phyloP scores from a whole-genome alignment of 2,113 vertebrate species.

The Lasiurus borealis region DNA sequence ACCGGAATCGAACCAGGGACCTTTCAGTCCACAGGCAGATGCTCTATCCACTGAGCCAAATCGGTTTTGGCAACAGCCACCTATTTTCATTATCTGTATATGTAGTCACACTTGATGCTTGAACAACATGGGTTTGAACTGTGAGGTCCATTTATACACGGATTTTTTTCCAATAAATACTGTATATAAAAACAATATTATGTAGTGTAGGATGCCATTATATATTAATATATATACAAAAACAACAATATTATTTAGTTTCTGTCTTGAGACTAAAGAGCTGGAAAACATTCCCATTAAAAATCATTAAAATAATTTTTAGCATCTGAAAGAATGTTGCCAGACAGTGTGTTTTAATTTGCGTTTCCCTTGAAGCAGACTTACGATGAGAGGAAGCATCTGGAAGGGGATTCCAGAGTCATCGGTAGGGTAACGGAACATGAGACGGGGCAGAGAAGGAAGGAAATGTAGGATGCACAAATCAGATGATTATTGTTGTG shows the following conservation, averaged over 20 bases:
- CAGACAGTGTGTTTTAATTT: conserved; percentile 1
- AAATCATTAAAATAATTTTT: background rate
- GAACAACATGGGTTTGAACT: background rate
- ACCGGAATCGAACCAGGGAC: no score
- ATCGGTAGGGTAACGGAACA: background rate
- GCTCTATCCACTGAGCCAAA: no score
- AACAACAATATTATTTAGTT: no score
- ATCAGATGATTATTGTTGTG: background rate
- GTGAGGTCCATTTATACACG: no score
- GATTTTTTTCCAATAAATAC: no score
- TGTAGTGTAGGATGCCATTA: background rate
- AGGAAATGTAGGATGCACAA: background rate
- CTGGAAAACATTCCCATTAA: no score
- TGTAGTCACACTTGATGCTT: background rate
- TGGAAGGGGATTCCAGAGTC: background rate
- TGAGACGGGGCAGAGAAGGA: background rate
- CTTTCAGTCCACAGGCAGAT: no score
- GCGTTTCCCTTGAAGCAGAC: background rate
- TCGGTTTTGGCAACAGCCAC: background rate
- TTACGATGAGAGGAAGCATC: background rate
- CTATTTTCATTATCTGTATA: background rate
- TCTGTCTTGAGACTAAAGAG: no score
- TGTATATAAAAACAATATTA: no score
- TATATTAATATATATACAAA: no score
- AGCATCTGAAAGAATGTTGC: background rate